phyloP scores from a whole-genome alignment of 2,797 vertebrate species.

The Melanotaenia boesemani region DNA sequence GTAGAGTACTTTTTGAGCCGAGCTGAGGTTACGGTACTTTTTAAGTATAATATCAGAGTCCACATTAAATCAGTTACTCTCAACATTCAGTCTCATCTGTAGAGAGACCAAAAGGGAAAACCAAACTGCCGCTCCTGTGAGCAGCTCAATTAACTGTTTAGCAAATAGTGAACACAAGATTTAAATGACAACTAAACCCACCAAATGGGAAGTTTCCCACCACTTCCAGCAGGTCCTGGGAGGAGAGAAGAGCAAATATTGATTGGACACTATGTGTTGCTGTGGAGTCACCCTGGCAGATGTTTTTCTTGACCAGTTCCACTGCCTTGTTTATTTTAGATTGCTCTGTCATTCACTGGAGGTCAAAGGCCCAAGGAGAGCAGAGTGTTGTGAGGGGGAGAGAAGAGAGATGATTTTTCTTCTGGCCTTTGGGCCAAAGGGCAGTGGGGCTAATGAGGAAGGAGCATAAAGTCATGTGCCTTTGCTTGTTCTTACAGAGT shows the following conservation, averaged over 20 bases:
- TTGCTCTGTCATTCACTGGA: slow-evolving; percentile 73
- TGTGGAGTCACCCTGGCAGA: slow-evolving; percentile 77
- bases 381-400: slow-evolving; percentile 40
- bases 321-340: slow-evolving; percentile 80
- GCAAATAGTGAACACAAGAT: slow-evolving; percentile 57
- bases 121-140: slow-evolving; percentile 34
- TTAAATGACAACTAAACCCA: slow-evolving; percentile 76
- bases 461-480: slow-evolving; percentile 72
- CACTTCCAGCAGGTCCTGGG: slow-evolving; percentile 65
- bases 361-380: slow-evolving; percentile 82
- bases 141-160: slow-evolving; percentile 41
- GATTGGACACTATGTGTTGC: slow-evolving; percentile 65
- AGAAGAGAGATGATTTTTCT: slow-evolving; percentile 50
- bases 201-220: slow-evolving; percentile 81
- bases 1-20: neutral
- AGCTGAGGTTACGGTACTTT: neutral
- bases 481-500: slow-evolving; percentile 49
- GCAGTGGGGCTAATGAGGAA: slow-evolving; percentile 75
- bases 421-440: slow-evolving; percentile 75
- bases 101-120: slow-evolving; percentile 17
- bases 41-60: neutral
- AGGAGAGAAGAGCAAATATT: slow-evolving; percentile 67
- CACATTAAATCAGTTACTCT: neutral
- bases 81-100: slow-evolving; percentile 27
- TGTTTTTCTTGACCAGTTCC: slow-evolving; percentile 80